A percentile compares a stretch with the other conserved stretches of the same genome.
Conservation (phyloP, 2,888 invertebrate species). For the Isotomurus palustris region DNA sequence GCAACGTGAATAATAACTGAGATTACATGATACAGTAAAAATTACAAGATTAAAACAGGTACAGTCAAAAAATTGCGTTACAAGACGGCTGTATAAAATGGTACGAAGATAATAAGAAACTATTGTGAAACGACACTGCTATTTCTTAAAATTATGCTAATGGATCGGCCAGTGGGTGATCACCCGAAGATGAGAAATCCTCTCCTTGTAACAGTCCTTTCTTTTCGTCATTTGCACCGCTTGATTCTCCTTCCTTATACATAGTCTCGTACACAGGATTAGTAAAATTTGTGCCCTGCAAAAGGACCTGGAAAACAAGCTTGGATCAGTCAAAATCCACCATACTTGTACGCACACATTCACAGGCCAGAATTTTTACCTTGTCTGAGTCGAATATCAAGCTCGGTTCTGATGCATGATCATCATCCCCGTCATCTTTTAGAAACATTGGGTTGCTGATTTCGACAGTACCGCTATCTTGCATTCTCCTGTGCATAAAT, state of each 20-base stretch:
- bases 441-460: constrained; percentile 82
- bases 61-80: too few relatives aligned
- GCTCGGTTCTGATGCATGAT: constrained; percentile 52
- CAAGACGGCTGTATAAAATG: too few relatives aligned
- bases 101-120: too few relatives aligned
- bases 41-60: background rate
- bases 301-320: constrained; percentile 45
- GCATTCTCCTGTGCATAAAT: constrained; percentile 72
- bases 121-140: background rate
- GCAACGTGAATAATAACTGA: too few relatives aligned
- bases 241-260: constrained; percentile 54
- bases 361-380: constrained; percentile 50
- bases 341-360: constrained; percentile 2
- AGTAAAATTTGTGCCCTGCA: constrained; percentile 68
- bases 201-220: constrained; percentile 50
- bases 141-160: constrained; percentile 28
- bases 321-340: constrained; percentile 9
- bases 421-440: constrained; percentile 58
- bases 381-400: constrained; percentile 60
- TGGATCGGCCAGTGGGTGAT: constrained; percentile 46
- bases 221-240: constrained; percentile 49
- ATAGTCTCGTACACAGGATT: constrained; percentile 83
- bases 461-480: constrained; percentile 70
- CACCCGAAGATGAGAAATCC: constrained; percentile 45
- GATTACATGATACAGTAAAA: too few relatives aligned